These are phyloP conservation scores for Pseudomugil gertrudae DNA, from an alignment of 2,797 vertebrate species.

Conservation along the genomic window DNA sequence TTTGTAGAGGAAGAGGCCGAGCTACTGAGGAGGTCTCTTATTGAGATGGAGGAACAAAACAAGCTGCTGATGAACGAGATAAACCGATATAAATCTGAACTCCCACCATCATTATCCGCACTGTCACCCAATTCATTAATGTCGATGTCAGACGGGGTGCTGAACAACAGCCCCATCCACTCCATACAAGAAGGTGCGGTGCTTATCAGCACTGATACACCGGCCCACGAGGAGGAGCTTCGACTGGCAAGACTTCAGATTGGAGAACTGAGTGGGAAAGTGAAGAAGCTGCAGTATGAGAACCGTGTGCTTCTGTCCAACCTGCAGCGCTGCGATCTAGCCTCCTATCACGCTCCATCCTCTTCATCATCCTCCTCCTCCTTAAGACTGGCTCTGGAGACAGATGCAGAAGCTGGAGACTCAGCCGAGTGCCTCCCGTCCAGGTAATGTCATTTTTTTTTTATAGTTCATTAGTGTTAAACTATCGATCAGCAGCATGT, in stretches of 20 bases:
- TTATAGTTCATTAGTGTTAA: no score
- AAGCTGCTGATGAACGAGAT: constrained; percentile 95
- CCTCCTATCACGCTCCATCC: constrained; percentile 86
- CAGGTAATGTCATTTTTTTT: constrained; percentile 49
- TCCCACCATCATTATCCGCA: constrained; percentile 63
- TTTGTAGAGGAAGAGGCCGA: constrained; percentile 99
- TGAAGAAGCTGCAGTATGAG: constrained; percentile 98
- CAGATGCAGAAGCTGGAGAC: constrained; percentile 91
- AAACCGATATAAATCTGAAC: constrained; percentile 92
- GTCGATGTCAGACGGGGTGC: constrained; percentile 62
- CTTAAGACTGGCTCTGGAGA: constrained; percentile 87
- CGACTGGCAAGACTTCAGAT: constrained; percentile 90
- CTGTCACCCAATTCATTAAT: constrained; percentile 51
- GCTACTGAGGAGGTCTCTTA: constrained; percentile 91
- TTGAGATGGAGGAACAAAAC: constrained; percentile 98
- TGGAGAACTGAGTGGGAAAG: constrained; percentile 91
- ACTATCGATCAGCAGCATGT: no score
- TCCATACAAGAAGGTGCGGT: constrained; percentile 88
- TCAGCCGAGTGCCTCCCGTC: constrained; percentile 90
- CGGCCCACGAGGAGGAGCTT: constrained; percentile 89
- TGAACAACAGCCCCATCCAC: constrained; percentile 73
- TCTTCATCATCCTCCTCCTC: constrained; percentile 65
- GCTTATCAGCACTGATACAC: constrained; percentile 84
- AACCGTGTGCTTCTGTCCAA: constrained; percentile 96
- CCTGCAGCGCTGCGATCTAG: constrained; percentile 94